Percentiles rank a stretch among this genome's conserved stretches.
These are phyloP conservation scores for Phrynosoma platyrhinos DNA, from an alignment of 2,113 vertebrate genomes.

Conservation along the genomic window DNA sequence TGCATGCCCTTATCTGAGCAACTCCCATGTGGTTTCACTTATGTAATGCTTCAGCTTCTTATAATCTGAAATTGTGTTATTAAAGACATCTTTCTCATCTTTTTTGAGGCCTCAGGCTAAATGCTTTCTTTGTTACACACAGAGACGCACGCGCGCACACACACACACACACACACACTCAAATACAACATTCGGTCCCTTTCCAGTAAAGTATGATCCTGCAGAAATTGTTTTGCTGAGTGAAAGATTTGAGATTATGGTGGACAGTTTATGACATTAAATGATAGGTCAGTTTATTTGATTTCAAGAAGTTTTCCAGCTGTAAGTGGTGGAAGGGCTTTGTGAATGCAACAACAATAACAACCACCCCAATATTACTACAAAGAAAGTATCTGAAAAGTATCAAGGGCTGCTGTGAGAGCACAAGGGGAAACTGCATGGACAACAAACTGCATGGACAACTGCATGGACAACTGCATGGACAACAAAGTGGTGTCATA, in stretches of 20 bases:
- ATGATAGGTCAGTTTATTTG: not conserved
- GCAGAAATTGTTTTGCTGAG: not conserved
- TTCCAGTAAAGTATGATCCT: conserved; percentile 30
- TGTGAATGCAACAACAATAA: not conserved
- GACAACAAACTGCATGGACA: not conserved
- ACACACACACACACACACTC: conserved; percentile 4
- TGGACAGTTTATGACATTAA: not conserved
- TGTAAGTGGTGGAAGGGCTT: conserved; percentile 17
- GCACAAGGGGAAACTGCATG: not conserved
- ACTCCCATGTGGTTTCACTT: conserved; percentile 44
- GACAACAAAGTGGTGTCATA: not conserved
- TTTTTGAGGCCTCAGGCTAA: conserved; percentile 32
- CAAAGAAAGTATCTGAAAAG: not conserved
- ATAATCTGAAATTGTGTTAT: conserved; percentile 53
- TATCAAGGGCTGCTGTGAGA: not conserved
- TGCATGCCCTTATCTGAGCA: conserved; percentile 31
- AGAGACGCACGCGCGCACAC: no score
- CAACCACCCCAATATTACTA: not conserved
- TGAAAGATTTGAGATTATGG: not conserved
- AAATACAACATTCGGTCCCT: not conserved
- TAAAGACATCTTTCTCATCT: conserved; percentile 58
- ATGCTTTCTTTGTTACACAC: not conserved
- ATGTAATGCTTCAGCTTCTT: conserved; percentile 42
- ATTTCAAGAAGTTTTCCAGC: not conserved
- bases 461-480: not conserved